phyloP scores from a whole-genome alignment of 1,140 invertebrate species.

The Pseudomyrmex concolor region DNA sequence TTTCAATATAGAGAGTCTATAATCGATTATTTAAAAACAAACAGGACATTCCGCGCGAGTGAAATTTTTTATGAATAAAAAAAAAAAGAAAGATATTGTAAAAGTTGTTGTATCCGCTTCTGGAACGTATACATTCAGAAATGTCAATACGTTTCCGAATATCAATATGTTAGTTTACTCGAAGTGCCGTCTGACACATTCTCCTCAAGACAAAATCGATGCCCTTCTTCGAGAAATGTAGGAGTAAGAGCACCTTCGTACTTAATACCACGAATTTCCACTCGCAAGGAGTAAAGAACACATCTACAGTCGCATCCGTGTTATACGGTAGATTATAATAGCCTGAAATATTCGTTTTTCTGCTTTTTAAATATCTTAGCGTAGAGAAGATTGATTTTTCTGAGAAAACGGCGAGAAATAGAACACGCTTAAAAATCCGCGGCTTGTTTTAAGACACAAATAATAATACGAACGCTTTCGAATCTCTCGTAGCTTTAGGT shows the following conservation, averaged over 20 bases:
- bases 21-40: not conserved
- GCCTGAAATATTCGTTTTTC: slow-evolving; percentile 11
- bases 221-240: not conserved
- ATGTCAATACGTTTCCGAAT: slow-evolving; percentile 11
- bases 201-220: slow-evolving; percentile 36
- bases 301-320: not conserved
- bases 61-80: not conserved
- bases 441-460: too few species aligned
- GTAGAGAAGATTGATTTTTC: not conserved
- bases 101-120: not conserved
- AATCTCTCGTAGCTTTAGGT: too few species aligned
- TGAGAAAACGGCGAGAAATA: not conserved
- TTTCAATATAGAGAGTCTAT: too few species aligned
- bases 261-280: slow-evolving; percentile 6
- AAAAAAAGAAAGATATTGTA: not conserved
- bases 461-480: too few species aligned
- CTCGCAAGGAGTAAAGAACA: not conserved
- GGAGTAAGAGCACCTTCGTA: slow-evolving; percentile 24
- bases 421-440: too few species aligned
- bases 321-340: slow-evolving; percentile 28
- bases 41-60: not conserved
- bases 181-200: slow-evolving; percentile 7
- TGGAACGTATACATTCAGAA: slow-evolving; percentile 13
- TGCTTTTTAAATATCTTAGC: slow-evolving; percentile 32
- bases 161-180: slow-evolving; percentile 40